phyloP scores from a whole-genome alignment of 2,888 invertebrate genomes.

The Atrina japonica region DNA sequence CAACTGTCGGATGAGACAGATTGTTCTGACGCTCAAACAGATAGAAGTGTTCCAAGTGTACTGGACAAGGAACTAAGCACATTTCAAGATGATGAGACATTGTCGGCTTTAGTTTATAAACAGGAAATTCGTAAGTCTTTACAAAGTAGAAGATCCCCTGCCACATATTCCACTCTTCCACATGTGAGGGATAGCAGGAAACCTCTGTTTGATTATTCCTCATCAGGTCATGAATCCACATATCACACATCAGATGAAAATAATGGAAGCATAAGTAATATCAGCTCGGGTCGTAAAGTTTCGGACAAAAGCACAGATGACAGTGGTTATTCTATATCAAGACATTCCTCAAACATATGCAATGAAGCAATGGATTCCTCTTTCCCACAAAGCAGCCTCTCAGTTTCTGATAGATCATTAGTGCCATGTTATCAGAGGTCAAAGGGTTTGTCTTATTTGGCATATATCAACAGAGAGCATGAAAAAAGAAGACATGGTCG shows the following conservation, averaged over 20 bases:
- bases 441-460: conserved; percentile 1
- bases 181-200: too few species aligned
- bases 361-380: too few species aligned
- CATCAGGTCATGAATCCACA: too few species aligned
- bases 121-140: conserved; percentile 6
- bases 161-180: too few species aligned
- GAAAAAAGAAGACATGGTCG: background rate
- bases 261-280: background rate
- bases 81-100: background rate
- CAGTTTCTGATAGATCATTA: too few species aligned
- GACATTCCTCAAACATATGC: background rate
- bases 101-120: conserved; percentile 13
- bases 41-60: background rate
- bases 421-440: background rate
- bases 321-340: conserved; percentile 27
- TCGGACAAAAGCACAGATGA: conserved; percentile 32
- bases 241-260: background rate
- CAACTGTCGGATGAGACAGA: conserved; percentile 5
- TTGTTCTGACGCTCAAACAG: background rate
- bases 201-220: too few species aligned
- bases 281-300: background rate
- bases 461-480: background rate
- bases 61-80: background rate
- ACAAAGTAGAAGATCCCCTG: background rate
- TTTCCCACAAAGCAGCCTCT: too few species aligned